phyloP scores from a whole-genome alignment of 2,888 invertebrate genomes.

The Yponomeuta sedellus region DNA sequence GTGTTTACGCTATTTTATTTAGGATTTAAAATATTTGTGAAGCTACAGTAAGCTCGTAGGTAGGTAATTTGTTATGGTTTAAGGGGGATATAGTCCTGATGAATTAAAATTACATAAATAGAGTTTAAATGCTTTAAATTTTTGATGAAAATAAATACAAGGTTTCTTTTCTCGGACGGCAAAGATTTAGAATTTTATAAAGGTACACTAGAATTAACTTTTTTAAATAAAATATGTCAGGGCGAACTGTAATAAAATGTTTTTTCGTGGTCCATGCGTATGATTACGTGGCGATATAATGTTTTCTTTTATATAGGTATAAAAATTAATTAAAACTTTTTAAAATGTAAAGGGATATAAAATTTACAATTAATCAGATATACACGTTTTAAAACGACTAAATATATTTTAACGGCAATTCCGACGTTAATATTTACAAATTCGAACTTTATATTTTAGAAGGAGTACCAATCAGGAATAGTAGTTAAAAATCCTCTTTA shows the following conservation, averaged over 20 bases:
- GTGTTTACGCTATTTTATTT: neutral
- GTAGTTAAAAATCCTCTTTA: neutral
- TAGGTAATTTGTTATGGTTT: neutral
- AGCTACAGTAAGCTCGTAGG: constrained; percentile 1
- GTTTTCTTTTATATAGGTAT: constrained; percentile 10
- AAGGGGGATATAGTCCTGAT: neutral
- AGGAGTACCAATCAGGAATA: constrained; percentile 3
- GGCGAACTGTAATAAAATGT: constrained; percentile 10
- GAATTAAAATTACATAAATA: neutral
- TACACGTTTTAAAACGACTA: constrained; percentile 2
- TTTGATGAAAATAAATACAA: neutral
- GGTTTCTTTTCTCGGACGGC: constrained; percentile 9
- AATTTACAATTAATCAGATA: constrained; percentile 12
- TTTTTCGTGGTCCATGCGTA: constrained; percentile 13
- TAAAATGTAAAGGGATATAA: constrained; percentile 16
- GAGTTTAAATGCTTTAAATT: neutral
- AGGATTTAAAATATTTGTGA: neutral
- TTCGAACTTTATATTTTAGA: constrained; percentile 9
- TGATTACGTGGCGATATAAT: constrained; percentile 11
- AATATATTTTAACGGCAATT: constrained; percentile 12
- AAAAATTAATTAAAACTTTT: constrained; percentile 12
- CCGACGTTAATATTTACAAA: constrained; percentile 11
- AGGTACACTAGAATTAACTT: neutral
- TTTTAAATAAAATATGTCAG: neutral
- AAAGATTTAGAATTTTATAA: constrained; percentile 8